Evolutionary conservation across 2,888 invertebrate species (phyloP), one percentile per base, ranked within the genome.

Genomic region (Aspidiotus rigidus): DNA sequence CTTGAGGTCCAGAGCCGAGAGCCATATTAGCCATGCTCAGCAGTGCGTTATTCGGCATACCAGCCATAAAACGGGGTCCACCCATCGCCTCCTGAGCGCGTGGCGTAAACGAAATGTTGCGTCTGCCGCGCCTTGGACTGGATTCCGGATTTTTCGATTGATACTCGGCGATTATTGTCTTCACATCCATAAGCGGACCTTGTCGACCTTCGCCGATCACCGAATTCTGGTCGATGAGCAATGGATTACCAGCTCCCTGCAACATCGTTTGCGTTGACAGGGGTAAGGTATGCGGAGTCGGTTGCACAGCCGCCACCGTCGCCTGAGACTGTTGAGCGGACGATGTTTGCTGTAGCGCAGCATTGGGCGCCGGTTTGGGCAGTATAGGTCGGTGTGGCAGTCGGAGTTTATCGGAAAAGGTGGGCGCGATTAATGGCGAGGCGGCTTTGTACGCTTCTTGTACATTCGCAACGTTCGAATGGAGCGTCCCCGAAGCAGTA

Each of bases 91-190:
- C 61, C 28, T 69, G 17, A 11, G 64, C 41, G 64, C 66, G 44
- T 17, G 55, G n/a, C 60, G 54, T 28, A 69, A 72, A 62, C 53
- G 57, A 59, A 15, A 59, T 55, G 13, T 70, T 71, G n/a, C 72
- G 69, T 44, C 72, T 67, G 11, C 72, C 72, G 60, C 72, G 64
- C 60, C 70, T 64, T 5, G 72, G 69, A 13, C 70, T 42, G 0
- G 87, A 84, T 7, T 84, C 80, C 0, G 89, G 88, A 79, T 89
- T 87, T 73, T 86, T 81, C 72, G 87, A 86, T 73, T 89, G 83
- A 75, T 88, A 88, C 76, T 90, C 90, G 0, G 89, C 89, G 75
- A 89, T 89, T 69, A 90, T 88, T 7, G 89, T 87, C 76, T 88
- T 86, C 0, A 90, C 90, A 77, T 91, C 89, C 71, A 89, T 84